Base-by-base conservation (phyloP, 2,888 invertebrate species). In the Neoaliturus tenellus region DNA sequence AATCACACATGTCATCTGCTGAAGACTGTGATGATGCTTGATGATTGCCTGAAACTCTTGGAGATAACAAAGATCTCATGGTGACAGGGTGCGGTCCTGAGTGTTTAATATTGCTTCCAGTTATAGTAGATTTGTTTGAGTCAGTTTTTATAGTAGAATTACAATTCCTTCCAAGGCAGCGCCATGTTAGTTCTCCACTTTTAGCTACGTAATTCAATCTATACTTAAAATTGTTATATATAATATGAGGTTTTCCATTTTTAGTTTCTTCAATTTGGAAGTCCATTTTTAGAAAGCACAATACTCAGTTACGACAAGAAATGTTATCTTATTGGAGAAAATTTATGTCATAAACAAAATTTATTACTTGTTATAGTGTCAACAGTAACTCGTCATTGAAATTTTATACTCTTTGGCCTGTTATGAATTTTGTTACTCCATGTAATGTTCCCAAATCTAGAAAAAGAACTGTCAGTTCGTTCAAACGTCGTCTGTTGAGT, bases 61-160 rank as follows among this genome's bases (percentile, higher is more conserved):
- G 67, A 33, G 67, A 67, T 31, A 35, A 31, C 31, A 67, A n/a
- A 10, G 67, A 31, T n/a, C 67, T 31, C 67, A 31, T 31, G 4
- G 67, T 67, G 3, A 67, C 67, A 33, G 62, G 67, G 31, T 67
- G 67, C 14, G 67, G 67, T n/a, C 67, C 67, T 17, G 31, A 33
- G 67, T 31, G 67, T 67, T 67, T 67, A 1, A 35, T 31, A 31
- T 67, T 67, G 2, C 31, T 17, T 33, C 20, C 31, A 33, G 35
- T 67, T 67, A 67, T 67, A 2, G n/a, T 31, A 1, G 31, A 17
- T n/a, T 31, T 67, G 2, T 67, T n/a, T 33, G 67, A 31, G 14
- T 67, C 67, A 28, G 67, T 67, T 67, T 67, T 67, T 31, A 67
- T 31, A 2, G 67, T 8, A 14, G 67, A 28, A 67, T 67, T 67